A percentile compares a stretch with the other conserved stretches of the same genome.
phyloP scores from a whole-genome alignment of 2,888 invertebrate genomes.

The Diadromus collaris region DNA sequence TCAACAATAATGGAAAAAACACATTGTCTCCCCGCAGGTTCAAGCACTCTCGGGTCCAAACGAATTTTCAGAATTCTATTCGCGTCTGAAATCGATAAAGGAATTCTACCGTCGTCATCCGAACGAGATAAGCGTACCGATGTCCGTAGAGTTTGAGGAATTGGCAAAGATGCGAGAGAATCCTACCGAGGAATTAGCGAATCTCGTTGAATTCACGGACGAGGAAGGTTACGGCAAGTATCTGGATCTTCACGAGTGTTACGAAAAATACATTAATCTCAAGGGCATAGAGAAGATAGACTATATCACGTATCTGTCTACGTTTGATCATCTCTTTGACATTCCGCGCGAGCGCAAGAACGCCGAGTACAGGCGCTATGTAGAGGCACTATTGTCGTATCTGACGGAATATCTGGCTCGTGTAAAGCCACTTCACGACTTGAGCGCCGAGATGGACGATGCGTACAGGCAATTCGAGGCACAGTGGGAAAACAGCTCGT shows the following conservation, averaged over 20 bases:
- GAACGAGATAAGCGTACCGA: slow-evolving; percentile 97
- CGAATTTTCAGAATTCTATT: slow-evolving; percentile 99
- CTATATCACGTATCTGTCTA: slow-evolving; percentile 96
- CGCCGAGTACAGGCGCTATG: slow-evolving; percentile 92
- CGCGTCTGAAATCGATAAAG: slow-evolving; percentile 95
- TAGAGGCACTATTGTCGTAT: slow-evolving; percentile 92
- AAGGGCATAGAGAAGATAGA: slow-evolving; percentile 98
- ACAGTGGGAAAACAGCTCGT: slow-evolving; percentile 94
- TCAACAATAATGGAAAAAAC: background rate
- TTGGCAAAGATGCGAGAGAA: slow-evolving; percentile 94
- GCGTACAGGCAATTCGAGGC: slow-evolving; percentile 90
- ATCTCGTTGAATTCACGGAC: slow-evolving; percentile 97
- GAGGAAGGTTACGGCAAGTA: slow-evolving; percentile 99
- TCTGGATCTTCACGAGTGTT: slow-evolving; percentile 97
- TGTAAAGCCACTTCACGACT: slow-evolving; percentile 92
- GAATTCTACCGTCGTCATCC: slow-evolving; percentile 98
- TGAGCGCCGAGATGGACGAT: slow-evolving; percentile 89
- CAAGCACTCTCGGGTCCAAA: slow-evolving; percentile 96
- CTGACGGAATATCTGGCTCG: slow-evolving; percentile 90
- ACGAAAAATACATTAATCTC: slow-evolving; percentile 97
- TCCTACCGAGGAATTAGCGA: slow-evolving; percentile 91
- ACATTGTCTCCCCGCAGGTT: slow-evolving; percentile 67
- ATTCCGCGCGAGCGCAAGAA: slow-evolving; percentile 95
- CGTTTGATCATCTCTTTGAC: slow-evolving; percentile 97
- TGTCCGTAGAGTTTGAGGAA: slow-evolving; percentile 99